Base-by-base conservation (phyloP, 2,113 vertebrate genomes). In the Sitta europaea region DNA sequence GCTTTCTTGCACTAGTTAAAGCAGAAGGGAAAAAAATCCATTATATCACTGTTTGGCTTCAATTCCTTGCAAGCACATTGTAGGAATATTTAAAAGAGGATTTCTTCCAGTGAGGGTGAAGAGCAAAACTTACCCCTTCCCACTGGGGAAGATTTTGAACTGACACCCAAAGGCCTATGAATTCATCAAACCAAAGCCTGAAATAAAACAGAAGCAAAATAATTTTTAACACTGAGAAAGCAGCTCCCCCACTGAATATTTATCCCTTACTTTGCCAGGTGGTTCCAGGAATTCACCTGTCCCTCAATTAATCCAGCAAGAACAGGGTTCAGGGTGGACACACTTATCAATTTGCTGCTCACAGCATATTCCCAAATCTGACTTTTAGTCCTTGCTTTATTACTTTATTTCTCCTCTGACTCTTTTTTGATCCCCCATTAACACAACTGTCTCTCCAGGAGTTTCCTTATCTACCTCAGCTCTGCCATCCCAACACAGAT, bases 71-170 rank as follows among this genome's bases (percentile, higher is more conserved):
- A 83, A 79, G 31, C 6, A 67, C 33, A 24, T 0, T 43, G 38
- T 1, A 80, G 58, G 21, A 73, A 58, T 51, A 83, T 23, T 85
- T 61, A 78, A 81, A 78, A 16, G 12, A 50, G 27, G 6, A 28
- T 58, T 73, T 76, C 17, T 68, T 51, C 50, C 42, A 42, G 25
- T 5, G 12, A 14, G 85, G 23, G 22, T 19, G 18, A 51, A 90
- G 93, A 85, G 27, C 14, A 55, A 59, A 89, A 98, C 99, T 98
- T 91, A 99, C 99, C 98, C 99, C 98, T 97, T 99, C 99, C 99
- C 99, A 99, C 53, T 99, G 98, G 65, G 99, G 99, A 93, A 99
- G 98, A 98, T 99, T 99, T 96, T 99, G 99, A 92, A 99, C 99
- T 11, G 99, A 99, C 94, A 98, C 98, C 99, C 99, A 99, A 96